Percentiles rank a stretch among this genome's conserved stretches.
phyloP scores from a whole-genome alignment of 2,113 vertebrate genomes.

The Fulica atra region DNA sequence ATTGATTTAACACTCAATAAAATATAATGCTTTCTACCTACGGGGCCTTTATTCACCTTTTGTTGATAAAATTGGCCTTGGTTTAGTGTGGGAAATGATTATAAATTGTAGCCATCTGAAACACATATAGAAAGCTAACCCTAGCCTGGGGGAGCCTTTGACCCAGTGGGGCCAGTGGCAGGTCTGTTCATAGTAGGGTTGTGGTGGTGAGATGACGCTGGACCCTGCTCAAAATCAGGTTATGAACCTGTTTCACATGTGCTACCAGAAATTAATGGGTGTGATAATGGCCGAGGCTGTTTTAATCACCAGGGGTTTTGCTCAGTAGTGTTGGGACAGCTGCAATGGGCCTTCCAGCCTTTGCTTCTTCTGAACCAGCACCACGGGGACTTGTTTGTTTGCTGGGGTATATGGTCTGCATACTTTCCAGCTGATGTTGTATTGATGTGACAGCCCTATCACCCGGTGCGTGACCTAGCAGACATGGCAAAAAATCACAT shows the following conservation, averaged over 20 bases:
- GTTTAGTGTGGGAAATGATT: not conserved
- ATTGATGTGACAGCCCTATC: not conserved
- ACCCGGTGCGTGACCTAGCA: not conserved
- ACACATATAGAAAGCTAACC: not conserved
- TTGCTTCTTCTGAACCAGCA: not conserved
- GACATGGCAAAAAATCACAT: not conserved
- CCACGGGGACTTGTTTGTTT: not conserved
- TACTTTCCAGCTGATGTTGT: not conserved
- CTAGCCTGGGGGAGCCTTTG: accelerated
- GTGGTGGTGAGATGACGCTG: not conserved
- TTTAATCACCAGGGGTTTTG: not conserved
- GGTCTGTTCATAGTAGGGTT: not conserved
- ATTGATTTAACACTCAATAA: slow-evolving; percentile 1
- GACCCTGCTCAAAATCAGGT: not conserved
- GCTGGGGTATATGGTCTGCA: not conserved
- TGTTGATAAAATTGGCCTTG: not conserved
- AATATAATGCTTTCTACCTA: not conserved
- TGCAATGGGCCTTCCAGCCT: not conserved
- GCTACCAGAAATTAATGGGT: accelerated
- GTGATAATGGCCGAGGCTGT: not conserved
- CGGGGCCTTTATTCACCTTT: not conserved
- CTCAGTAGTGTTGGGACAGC: not conserved
- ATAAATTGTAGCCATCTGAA: not conserved
- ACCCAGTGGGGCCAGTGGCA: accelerated
- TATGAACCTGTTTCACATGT: not conserved